Evolutionary conservation across 2,888 invertebrate genomes (phyloP).

Genomic region (Opisthograptis luteolata): DNA sequence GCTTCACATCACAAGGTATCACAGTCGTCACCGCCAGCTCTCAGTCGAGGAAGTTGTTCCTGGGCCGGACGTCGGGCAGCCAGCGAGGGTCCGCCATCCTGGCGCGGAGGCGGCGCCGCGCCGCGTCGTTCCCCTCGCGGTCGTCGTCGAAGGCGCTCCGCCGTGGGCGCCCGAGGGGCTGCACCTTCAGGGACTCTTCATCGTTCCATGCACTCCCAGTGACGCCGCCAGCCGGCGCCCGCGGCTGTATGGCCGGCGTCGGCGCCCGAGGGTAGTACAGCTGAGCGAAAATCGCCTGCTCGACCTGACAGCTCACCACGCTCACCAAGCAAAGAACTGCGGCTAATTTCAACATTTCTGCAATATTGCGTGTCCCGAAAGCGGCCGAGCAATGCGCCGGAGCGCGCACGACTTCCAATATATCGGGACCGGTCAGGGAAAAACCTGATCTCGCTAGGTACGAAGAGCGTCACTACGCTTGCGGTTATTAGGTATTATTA

Average conservation of each 20-base stretch:
- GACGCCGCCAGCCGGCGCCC: not conserved
- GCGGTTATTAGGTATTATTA: no score
- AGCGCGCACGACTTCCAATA: not conserved
- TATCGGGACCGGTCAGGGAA: not conserved
- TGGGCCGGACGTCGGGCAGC: conserved; percentile 39
- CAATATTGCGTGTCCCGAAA: not conserved
- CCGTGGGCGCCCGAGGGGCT: conserved; percentile 10
- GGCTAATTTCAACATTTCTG: not conserved
- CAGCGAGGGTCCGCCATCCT: conserved; percentile 39
- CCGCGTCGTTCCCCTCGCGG: conserved; percentile 36
- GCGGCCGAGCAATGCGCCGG: not conserved
- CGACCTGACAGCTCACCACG: conserved; percentile 33
- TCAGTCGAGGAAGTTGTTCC: conserved; percentile 14
- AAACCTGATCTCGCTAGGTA: not conserved
- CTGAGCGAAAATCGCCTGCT: conserved; percentile 36
- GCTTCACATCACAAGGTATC: not conserved
- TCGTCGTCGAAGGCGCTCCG: conserved; percentile 40
- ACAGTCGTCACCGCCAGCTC: not conserved
- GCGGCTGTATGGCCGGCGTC: no score
- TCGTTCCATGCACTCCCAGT: not conserved
- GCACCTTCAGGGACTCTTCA: not conserved
- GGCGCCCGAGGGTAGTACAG: conserved; percentile 42
- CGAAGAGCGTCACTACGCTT: not conserved
- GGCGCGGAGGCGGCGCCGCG: conserved; percentile 22
- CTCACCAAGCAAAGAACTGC: not conserved